Conservation (phyloP, 2,113 vertebrate species). For the Sylvilagus bachmani region DNA sequence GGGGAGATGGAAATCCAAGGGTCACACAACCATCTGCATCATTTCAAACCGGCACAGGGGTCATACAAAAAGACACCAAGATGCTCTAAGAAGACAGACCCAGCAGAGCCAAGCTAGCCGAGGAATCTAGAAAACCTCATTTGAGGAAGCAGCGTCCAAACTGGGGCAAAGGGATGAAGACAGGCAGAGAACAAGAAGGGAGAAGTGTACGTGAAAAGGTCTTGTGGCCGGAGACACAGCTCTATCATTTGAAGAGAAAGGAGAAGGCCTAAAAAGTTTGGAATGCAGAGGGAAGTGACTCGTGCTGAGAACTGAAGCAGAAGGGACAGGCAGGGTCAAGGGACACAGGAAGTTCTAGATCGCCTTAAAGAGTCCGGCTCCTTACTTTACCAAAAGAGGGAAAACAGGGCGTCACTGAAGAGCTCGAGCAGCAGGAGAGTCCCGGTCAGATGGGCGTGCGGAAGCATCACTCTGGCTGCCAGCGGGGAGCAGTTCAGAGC, state of each 20-base stretch:
- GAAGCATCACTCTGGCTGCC: neutral
- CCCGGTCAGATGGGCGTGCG: neutral
- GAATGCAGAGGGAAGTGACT: neutral
- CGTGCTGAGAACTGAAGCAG: neutral
- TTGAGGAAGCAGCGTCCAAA: conserved; percentile 13
- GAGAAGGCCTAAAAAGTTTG: neutral
- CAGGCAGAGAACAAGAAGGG: neutral
- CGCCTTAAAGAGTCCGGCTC: neutral
- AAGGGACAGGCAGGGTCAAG: neutral
- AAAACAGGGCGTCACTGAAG: neutral
- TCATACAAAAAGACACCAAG: neutral
- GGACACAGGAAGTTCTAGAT: neutral
- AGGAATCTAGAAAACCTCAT: neutral
- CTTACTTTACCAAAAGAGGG: neutral
- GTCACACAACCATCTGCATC: neutral
- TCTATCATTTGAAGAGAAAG: neutral
- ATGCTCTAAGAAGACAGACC: neutral
- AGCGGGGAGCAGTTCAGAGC: neutral
- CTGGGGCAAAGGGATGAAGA: neutral
- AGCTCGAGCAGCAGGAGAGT: neutral
- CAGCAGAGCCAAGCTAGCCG: neutral
- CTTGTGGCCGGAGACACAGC: neutral
- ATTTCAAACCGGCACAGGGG: neutral
- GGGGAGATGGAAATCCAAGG: neutral
- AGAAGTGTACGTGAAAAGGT: neutral